Percentiles rank a stretch among this genome's conserved stretches.
Conservation (phyloP, 2,113 vertebrate genomes). For the Maccullochella peelii region DNA sequence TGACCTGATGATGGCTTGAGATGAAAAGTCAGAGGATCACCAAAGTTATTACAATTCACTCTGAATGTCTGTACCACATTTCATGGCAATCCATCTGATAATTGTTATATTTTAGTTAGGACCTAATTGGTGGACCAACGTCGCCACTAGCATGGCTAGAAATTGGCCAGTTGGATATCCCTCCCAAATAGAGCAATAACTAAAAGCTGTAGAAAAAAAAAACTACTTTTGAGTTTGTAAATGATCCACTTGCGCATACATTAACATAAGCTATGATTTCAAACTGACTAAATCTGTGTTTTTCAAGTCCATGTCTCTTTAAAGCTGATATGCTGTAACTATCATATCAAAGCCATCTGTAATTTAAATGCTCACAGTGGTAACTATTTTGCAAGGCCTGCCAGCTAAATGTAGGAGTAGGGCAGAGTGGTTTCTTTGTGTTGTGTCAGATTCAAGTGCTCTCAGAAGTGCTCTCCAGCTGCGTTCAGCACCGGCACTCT, state of each 20-base stretch:
- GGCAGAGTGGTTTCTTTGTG: conserved; percentile 60
- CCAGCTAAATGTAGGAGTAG: conserved; percentile 68
- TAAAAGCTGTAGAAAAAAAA: neutral
- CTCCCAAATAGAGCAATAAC: neutral
- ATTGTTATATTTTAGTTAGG: neutral
- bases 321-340: conserved; percentile 13
- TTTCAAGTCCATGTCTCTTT: neutral
- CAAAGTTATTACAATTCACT: neutral
- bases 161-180: neutral
- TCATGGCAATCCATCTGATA: neutral
- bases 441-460: conserved; percentile 68
- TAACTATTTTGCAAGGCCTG: conserved; percentile 58
- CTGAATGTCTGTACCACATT: neutral
- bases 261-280: neutral
- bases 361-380: conserved; percentile 45
- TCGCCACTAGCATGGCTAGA: neutral
- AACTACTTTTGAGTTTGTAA: neutral
- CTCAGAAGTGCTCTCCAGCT: conserved; percentile 73
- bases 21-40: too few relatives aligned
- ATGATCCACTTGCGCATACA: neutral
- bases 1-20: too few relatives aligned
- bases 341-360: conserved; percentile 58
- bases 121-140: too few relatives aligned
- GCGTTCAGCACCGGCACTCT: conserved; percentile 56
- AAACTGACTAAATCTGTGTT: neutral